phyloP scores from a whole-genome alignment of 1,140 invertebrate species.

The Parasteatoda tepidariorum region DNA sequence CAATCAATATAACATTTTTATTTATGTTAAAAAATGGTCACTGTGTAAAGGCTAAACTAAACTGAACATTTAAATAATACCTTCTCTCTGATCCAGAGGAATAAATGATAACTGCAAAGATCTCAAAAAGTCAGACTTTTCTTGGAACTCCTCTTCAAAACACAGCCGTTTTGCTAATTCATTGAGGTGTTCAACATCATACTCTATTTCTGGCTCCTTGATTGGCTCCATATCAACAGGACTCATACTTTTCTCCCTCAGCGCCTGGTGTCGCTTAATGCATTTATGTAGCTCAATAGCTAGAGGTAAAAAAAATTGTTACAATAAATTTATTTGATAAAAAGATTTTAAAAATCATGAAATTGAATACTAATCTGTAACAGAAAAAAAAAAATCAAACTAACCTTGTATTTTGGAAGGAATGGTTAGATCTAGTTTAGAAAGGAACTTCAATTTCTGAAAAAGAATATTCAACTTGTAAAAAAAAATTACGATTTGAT shows the following conservation, averaged over 20 bases:
- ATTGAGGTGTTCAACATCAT: conserved; percentile 14
- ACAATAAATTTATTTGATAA: neutral
- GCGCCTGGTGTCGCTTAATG: conserved; percentile 13
- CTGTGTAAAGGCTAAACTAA: no score
- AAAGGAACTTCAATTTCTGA: conserved; percentile 60
- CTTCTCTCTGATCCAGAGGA: conserved; percentile 30
- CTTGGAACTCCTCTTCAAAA: conserved; percentile 11
- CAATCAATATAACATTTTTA: no score
- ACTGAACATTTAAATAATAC: no score
- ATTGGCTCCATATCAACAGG: neutral
- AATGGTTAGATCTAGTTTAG: conserved; percentile 59
- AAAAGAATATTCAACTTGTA: conserved; percentile 3
- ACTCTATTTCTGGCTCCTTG: conserved; percentile 16
- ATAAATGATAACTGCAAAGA: conserved; percentile 16
- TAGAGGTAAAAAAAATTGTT: neutral
- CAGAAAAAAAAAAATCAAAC: neutral
- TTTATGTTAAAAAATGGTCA: no score
- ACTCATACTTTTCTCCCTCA: conserved; percentile 36
- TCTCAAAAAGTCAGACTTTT: conserved; percentile 34
- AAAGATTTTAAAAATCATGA: neutral
- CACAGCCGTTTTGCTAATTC: conserved; percentile 41
- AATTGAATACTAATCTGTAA: neutral
- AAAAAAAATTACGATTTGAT: neutral
- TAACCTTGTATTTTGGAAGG: conserved; percentile 52
- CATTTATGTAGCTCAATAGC: conserved; percentile 62